These are phyloP conservation scores for Cephus spinipes DNA, from an alignment of 2,888 invertebrate species.

Conservation along the genomic window DNA sequence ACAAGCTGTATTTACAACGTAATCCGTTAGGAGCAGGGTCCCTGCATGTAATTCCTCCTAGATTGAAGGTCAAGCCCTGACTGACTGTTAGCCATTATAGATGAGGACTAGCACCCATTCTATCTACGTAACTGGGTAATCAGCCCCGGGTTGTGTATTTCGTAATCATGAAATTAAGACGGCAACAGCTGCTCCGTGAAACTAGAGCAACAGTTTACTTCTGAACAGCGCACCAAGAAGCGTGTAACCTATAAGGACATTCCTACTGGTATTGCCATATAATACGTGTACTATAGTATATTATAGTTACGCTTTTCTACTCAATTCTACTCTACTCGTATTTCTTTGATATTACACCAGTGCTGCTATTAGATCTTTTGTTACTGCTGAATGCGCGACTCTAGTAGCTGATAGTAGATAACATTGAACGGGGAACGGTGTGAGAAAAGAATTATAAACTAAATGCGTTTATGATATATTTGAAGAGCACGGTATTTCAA, in stretches of 20 bases:
- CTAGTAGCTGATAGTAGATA: neutral
- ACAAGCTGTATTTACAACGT: neutral
- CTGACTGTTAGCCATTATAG: neutral
- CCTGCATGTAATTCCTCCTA: neutral
- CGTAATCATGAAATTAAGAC: neutral
- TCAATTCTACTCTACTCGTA: neutral
- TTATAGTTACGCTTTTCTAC: neutral
- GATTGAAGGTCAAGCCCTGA: constrained; percentile 8
- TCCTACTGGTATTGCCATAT: neutral
- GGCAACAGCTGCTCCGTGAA: neutral
- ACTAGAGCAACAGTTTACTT: neutral
- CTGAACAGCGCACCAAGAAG: neutral
- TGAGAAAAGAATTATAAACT: too few species aligned
- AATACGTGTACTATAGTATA: neutral
- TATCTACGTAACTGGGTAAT: neutral
- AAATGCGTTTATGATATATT: neutral
- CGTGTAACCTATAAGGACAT: neutral
- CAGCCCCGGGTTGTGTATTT: neutral
- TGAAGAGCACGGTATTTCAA: neutral
- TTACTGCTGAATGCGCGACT: neutral
- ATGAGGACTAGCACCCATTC: neutral
- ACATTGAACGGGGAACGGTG: neutral
- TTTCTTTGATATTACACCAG: neutral
- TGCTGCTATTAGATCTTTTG: neutral
- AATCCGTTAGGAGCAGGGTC: constrained; percentile 1